Evolutionary conservation across 2,888 invertebrate species (phyloP).

Genomic region (Acronicta psi): DNA sequence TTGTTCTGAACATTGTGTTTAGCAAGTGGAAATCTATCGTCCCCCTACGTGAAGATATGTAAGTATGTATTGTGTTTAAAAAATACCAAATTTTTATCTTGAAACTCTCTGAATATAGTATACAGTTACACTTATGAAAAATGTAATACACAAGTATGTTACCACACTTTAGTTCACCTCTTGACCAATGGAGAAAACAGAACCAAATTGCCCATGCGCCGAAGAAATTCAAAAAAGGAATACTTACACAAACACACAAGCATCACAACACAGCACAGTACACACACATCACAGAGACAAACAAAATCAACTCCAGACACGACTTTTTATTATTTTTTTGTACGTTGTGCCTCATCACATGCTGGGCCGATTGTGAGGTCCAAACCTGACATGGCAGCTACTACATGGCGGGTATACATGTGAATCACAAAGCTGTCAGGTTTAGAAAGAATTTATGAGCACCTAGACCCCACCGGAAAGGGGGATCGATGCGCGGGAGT

Average conservation of each 20-base stretch:
- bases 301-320: slow-evolving; percentile 49
- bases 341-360: slow-evolving; percentile 78
- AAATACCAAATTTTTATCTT: no score
- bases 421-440: slow-evolving; percentile 82
- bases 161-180: background rate
- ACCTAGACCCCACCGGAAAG: slow-evolving; percentile 78
- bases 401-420: slow-evolving; percentile 75
- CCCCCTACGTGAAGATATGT: no score
- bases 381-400: slow-evolving; percentile 64
- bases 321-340: slow-evolving; percentile 66
- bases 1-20: no score
- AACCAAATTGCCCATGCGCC: background rate
- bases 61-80: no score
- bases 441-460: slow-evolving; percentile 87
- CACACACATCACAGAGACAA: slow-evolving; percentile 59
- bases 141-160: background rate
- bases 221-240: slow-evolving; percentile 15
- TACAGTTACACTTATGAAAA: background rate
- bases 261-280: slow-evolving; percentile 58
- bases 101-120: no score
- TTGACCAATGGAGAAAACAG: background rate
- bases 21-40: no score
- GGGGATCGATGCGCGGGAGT: slow-evolving; percentile 61
- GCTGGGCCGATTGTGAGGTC: slow-evolving; percentile 63
- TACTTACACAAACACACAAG: slow-evolving; percentile 65